Percentiles rank a stretch among this genome's conserved stretches.
These are phyloP conservation scores for Metridium senile DNA, from an alignment of 92 coral and sea anemone genomes.

Conservation along the genomic window DNA sequence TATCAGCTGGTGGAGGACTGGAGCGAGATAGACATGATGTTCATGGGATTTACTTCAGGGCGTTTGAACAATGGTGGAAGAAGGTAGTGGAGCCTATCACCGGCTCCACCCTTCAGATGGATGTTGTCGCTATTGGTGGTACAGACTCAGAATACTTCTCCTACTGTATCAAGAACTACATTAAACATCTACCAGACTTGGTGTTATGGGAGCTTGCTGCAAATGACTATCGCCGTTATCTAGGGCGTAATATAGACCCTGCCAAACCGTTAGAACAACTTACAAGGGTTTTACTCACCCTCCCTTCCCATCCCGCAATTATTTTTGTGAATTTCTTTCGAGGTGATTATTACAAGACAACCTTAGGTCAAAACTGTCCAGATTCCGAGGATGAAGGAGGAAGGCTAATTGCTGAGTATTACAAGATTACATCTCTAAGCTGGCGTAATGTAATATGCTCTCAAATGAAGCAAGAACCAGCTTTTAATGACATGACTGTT, in stretches of 20 bases:
- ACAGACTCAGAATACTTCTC: slow-evolving; percentile 98
- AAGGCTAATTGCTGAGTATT: slow-evolving; percentile 74
- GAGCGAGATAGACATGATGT: slow-evolving; percentile 87
- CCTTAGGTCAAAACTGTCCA: slow-evolving; percentile 80
- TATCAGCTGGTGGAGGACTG: slow-evolving; percentile 97
- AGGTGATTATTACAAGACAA: slow-evolving; percentile 83
- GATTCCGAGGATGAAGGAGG: slow-evolving; percentile 97
- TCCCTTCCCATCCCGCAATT: slow-evolving; percentile 92
- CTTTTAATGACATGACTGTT: slow-evolving; percentile 1
- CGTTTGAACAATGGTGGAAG: slow-evolving; percentile 90
- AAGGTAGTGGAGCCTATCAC: slow-evolving; percentile 76
- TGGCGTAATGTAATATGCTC: slow-evolving; percentile 96
- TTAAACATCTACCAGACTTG: slow-evolving; percentile 75
- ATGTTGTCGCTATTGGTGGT: slow-evolving; percentile 89
- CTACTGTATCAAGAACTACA: slow-evolving; percentile 88
- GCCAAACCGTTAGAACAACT: slow-evolving; percentile 90
- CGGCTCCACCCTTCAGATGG: slow-evolving; percentile 63
- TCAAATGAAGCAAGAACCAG: slow-evolving; percentile 31
- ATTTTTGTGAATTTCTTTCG: slow-evolving; percentile 89
- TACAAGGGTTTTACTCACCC: slow-evolving; percentile 77
- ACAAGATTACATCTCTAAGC: slow-evolving; percentile 86
- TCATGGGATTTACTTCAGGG: slow-evolving; percentile 91
- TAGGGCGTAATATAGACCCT: slow-evolving; percentile 77
- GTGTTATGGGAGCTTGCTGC: slow-evolving; percentile 98
- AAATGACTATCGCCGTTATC: slow-evolving; percentile 86